Percentiles rank a stretch among this genome's conserved stretches.
These are phyloP conservation scores for Achlya flavicornis DNA, from an alignment of 2,888 invertebrate genomes.

Conservation along the genomic window DNA sequence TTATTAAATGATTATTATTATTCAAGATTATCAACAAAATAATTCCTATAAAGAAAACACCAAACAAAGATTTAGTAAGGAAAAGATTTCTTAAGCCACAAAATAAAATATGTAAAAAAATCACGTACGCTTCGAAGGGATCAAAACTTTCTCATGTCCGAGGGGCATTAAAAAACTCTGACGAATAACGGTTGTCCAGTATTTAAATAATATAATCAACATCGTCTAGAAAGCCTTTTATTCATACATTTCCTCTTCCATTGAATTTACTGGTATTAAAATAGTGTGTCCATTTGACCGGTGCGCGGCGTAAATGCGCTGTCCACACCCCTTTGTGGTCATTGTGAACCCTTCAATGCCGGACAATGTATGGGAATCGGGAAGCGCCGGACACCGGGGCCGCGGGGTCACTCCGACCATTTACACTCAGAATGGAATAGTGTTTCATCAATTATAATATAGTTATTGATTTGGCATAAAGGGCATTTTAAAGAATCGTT, in stretches of 20 bases:
- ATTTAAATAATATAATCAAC: constrained; percentile 81
- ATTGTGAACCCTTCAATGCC: constrained; percentile 74
- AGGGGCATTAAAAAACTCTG: constrained; percentile 65
- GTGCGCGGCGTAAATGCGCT: constrained; percentile 64
- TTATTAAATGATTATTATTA: no score
- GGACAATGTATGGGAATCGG: constrained; percentile 79
- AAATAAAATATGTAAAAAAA: background rate
- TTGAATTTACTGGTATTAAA: constrained; percentile 72
- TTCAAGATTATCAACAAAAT: background rate
- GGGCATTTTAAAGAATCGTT: background rate
- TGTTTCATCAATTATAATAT: constrained; percentile 33
- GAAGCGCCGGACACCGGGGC: constrained; percentile 54
- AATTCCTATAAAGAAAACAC: background rate
- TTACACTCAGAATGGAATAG: constrained; percentile 61
- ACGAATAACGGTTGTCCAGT: constrained; percentile 74
- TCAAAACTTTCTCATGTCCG: constrained; percentile 73
- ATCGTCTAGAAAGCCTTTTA: constrained; percentile 71
- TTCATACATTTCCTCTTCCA: constrained; percentile 78
- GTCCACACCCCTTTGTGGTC: constrained; percentile 79
- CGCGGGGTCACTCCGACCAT: constrained; percentile 56
- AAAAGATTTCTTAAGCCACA: background rate
- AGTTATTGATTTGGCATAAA: constrained; percentile 14
- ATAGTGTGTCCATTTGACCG: constrained; percentile 77
- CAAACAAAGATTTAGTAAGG: background rate
- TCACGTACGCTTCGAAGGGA: constrained; percentile 7